Evolutionary conservation across 1,140 invertebrate genomes (phyloP), one percentile per base, ranked within the genome.

Genomic region (Euura saliciscinereae): DNA sequence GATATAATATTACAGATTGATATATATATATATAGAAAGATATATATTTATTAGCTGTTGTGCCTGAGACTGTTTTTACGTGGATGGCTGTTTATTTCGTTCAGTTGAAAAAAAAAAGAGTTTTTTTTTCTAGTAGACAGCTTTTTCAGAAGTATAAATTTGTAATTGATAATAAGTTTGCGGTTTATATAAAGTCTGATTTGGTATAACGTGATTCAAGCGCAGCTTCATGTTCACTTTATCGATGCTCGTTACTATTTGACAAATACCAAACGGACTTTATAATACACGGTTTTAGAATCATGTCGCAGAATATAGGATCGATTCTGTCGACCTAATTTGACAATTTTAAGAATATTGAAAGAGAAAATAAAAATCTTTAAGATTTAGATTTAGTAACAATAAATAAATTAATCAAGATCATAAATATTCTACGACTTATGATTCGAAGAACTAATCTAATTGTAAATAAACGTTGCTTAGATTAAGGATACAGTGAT

Each of bases 21-120:
- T 43, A 64, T 68, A 72, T 64, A 64, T 64, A 64, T 64, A 64
- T 10, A 64, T 64, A 64, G 66, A 28, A 45, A 76, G 66, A 76
- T 45, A 78, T 80, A 80, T 81, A 81, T 82, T 82, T 82, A 82
- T 81, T 82, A 79, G 78, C 71, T 76, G 76, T 79, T 80, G 78
- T 73, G 72, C 75, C 59, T 67, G 45, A 73, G 45, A 44, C 28
- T 13, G 3, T 42, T 28, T 28, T 28, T 28, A 28, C 10, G 42
- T 67, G 66, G 28, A 69, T 45, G 68, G 44, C 11, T 67, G 51
- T n/a, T 59, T 3, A 3, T 59, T 59, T 59, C 8, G 51, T 59
- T 59, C 5, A n/a, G 6, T 59, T 59, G 51, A 59, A 4, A 59
- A 28, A 28, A 28, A 28, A 28, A 28, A 28, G 28, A 28, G 28